Conservation (phyloP, 2,888 invertebrate genomes). For the Camponotus fellah region DNA sequence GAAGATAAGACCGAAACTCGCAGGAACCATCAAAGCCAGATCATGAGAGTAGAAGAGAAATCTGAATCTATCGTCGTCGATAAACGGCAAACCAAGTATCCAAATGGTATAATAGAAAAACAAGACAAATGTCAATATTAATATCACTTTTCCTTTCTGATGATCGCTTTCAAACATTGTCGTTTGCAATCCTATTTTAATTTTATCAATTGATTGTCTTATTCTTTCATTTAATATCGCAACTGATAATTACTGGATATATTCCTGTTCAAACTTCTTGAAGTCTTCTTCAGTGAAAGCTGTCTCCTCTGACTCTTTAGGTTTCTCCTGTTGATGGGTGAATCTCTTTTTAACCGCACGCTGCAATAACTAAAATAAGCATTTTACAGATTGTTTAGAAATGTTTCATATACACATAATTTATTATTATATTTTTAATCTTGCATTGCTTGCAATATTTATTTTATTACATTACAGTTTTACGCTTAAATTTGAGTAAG, state of each 20-base stretch:
- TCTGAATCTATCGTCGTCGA: slow-evolving; percentile 88
- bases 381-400: not conserved
- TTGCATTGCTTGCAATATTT: not conserved
- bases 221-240: not conserved
- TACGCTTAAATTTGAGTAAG: not conserved
- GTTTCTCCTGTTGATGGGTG: slow-evolving; percentile 85
- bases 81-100: slow-evolving; percentile 90
- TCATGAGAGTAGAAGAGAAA: slow-evolving; percentile 79
- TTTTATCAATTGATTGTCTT: not conserved
- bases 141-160: slow-evolving; percentile 88
- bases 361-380: slow-evolving; percentile 87
- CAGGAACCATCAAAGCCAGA: slow-evolving; percentile 88
- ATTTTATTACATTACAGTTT: too few relatives aligned
- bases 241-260: slow-evolving; percentile 75
- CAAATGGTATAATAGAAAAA: slow-evolving; percentile 89
- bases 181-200: slow-evolving; percentile 67
- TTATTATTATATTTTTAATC: not conserved
- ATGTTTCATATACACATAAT: not conserved
- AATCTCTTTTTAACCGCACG: slow-evolving; percentile 87
- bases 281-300: slow-evolving; percentile 91
- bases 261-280: slow-evolving; percentile 89
- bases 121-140: slow-evolving; percentile 87
- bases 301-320: slow-evolving; percentile 87
- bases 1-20: slow-evolving; percentile 89
- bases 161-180: slow-evolving; percentile 86